phyloP scores from a whole-genome alignment of 2,888 invertebrate genomes.

The Pollenia labialis region DNA sequence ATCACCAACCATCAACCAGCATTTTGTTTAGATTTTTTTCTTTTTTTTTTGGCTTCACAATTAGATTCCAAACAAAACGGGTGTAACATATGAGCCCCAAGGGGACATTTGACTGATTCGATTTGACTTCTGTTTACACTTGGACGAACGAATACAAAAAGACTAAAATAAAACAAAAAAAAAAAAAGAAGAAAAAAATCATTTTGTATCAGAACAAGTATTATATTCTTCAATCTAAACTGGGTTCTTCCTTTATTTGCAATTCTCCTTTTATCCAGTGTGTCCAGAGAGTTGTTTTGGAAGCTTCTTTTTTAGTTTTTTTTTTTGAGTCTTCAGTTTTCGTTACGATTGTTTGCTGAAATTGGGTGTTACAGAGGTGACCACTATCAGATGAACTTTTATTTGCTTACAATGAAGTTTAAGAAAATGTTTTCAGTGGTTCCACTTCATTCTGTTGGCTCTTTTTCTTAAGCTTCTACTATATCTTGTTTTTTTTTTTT shows the following conservation, averaged over 20 bases:
- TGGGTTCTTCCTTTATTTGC: conserved; percentile 1
- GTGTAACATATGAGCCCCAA: conserved; percentile 72
- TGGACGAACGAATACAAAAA: conserved; percentile 50
- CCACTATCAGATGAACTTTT: conserved; percentile 72
- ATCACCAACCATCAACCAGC: not conserved
- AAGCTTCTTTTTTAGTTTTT: not conserved
- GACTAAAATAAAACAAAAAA: conserved; percentile 5
- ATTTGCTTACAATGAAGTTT: conserved; percentile 69
- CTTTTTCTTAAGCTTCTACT: not conserved
- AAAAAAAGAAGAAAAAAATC: conserved; percentile 22
- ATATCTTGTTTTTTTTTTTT: conserved; percentile 1
- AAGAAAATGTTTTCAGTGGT: conserved; percentile 53
- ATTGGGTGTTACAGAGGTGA: conserved; percentile 71
- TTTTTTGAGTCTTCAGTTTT: conserved; percentile 2
- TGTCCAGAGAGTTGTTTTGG: conserved; percentile 37
- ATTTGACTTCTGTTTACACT: conserved; percentile 76
- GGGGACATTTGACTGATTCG: conserved; percentile 75
- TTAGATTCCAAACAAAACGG: conserved; percentile 62
- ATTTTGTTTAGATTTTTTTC: conserved; percentile 28
- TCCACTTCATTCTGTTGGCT: not conserved
- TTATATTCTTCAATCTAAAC: conserved; percentile 18
- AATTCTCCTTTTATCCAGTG: conserved; percentile 29
- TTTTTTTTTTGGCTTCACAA: conserved; percentile 37
- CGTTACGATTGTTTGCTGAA: conserved; percentile 54
- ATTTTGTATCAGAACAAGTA: conserved; percentile 32